Base-by-base conservation (phyloP, 2,888 invertebrate species). In the Disparrhopalites patrizii region DNA sequence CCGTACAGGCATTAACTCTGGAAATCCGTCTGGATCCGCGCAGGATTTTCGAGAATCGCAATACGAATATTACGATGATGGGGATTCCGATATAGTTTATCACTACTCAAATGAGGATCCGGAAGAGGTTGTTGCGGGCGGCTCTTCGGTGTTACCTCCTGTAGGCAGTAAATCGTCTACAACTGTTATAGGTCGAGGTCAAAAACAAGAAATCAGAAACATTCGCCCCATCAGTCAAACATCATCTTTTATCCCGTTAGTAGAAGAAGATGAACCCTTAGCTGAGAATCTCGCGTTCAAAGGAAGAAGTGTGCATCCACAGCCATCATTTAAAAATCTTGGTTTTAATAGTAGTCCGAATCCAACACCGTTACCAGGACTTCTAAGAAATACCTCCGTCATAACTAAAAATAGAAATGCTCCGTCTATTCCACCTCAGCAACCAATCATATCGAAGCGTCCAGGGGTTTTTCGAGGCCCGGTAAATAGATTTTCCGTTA, bases 11-110 rank as follows among this genome's bases (percentile, higher is more conserved):
- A 10, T 43, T 5, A 5, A 5, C 8, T 43, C 43, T 30, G 36
- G n/a, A 10, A 30, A 27, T 54, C 28, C 18, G 10, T 56, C 56
- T 7, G 36, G 23, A 10, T 47, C 60, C 15, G 66, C 61, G 23
- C 50, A 60, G 20, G 50, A 50, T 30, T 50, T 40, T 25, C 28
- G 60, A 8, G 70, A 74, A n/a, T 64, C 69, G 18, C 71, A 72
- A 33, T 74, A 74, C 54, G 74, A 74, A 56, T 74, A 74, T 50
- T 74, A 74, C 36, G 74, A 70, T 27, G 69, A 67, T 1, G 66
- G 60, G 31, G 61, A 60, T 15, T 5, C n/a, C 1, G 71, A 74
- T 25, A 54, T 70, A 30, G 67, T 70, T 18, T 73, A 74, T 51
- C 69, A 69, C 20, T 71, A 71, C 31, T 70, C 68, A 7, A 72